Evolutionary conservation across 2,797 vertebrate genomes (phyloP), one percentile per base, ranked within the genome.

Genomic region (Enteromius trimaculatus): DNA sequence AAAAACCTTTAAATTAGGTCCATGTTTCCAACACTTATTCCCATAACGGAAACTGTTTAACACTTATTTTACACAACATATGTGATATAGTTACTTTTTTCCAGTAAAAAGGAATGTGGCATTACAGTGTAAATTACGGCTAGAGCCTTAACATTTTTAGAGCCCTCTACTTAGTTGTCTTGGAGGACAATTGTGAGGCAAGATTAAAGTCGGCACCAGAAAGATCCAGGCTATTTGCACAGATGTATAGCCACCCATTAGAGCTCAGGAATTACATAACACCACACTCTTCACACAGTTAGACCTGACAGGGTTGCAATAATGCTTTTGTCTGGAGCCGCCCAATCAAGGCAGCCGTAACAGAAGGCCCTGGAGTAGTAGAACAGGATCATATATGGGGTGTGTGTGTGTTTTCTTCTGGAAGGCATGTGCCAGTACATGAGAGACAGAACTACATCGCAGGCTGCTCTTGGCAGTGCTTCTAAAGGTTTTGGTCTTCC

Each of bases 401-500:
- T 62, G 68, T 81, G 47, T 23, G 77, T 5, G n/a, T 19, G 21
- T 47, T 13, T 55, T 78, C 31, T 72, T 74, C 75, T 60, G 68
- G 4, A 16, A 55, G 71, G 31, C 66, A 65, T 72, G 74, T 44
- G 21, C 55, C 37, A 77, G 66, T 58, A 81, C 44, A 84, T 81
- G 11, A 85, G 82, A 83, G 34, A 58, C 65, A 64, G 4, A 31
- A 79, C 51, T 55, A 17, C 62, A 70, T 60, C 60, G 47, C 64
- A 58, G 86, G 85, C 86, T 77, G 16, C 68, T 86, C 85, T 87
- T 94, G 93, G 93, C 92, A 74, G 86, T 62, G 87, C 90, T 90
- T 93, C 90, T 92, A 86, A 94, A 86, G 88, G 78, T 81, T 78
- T 49, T 80, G 31, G 8, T 90, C 91, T 93, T 94, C 90, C 93